Conservation (phyloP, 2,113 vertebrate genomes). For the Astatoreochromis straeleni region DNA sequence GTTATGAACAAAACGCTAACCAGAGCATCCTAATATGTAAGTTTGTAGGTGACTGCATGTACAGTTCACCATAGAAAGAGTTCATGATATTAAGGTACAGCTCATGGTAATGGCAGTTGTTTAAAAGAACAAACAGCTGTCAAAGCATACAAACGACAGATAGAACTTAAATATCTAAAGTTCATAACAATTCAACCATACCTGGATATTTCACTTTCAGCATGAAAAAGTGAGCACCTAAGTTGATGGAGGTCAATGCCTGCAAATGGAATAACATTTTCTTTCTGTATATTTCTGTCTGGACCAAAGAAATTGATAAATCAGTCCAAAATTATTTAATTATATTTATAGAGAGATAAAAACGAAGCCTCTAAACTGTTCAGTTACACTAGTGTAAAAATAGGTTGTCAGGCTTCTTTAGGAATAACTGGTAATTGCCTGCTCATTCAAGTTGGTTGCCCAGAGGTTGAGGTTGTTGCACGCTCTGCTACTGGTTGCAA, state of each 20-base stretch:
- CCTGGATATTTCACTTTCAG: neutral
- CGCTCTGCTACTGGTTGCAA: neutral
- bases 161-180: neutral
- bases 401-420: neutral
- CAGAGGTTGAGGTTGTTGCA: neutral
- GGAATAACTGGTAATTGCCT: neutral
- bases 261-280: neutral
- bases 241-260: neutral
- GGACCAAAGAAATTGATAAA: neutral
- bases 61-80: neutral
- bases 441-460: neutral
- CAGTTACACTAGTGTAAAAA: neutral
- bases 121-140: neutral
- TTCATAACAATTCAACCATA: neutral
- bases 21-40: neutral
- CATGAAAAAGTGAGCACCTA: neutral
- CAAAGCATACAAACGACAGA: neutral
- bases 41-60: neutral
- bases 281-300: neutral
- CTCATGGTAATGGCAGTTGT: neutral
- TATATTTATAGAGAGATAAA: neutral
- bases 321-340: neutral
- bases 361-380: neutral
- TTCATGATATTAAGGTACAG: neutral
- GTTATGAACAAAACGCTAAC: neutral